Evolutionary conservation across 2,888 invertebrate species (phyloP).

Genomic region (Lepidochrysops patricia): DNA sequence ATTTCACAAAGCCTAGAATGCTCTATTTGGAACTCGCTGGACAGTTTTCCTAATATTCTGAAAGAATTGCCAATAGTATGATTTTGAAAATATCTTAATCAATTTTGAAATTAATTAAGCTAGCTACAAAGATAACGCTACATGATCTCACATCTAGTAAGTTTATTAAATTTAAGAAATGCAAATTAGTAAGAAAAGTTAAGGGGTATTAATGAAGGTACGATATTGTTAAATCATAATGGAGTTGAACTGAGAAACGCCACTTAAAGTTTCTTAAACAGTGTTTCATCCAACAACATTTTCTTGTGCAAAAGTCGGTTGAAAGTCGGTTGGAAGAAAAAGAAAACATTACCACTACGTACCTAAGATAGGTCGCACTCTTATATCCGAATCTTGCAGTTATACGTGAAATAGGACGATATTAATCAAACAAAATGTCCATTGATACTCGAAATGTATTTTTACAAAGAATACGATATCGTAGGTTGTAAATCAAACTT

Average conservation of each 20-base stretch:
- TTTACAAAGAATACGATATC: neutral
- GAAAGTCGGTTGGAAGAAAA: neutral
- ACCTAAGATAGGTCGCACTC: neutral
- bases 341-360: neutral
- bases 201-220: too few relatives aligned
- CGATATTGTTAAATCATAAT: too few relatives aligned
- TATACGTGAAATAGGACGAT: neutral
- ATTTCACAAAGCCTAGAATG: neutral
- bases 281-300: too few relatives aligned
- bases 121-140: too few relatives aligned
- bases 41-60: neutral
- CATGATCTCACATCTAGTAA: too few relatives aligned
- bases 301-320: too few relatives aligned
- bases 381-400: neutral
- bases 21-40: neutral
- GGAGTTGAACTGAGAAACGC: too few relatives aligned
- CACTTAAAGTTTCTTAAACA: too few relatives aligned
- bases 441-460: neutral
- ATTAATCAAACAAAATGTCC: conserved; percentile 3
- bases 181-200: too few relatives aligned
- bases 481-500: conserved; percentile 5
- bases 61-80: neutral
- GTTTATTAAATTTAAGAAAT: too few relatives aligned
- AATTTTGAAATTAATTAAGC: too few relatives aligned
- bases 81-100: too few relatives aligned